Percentiles rank a stretch among this genome's conserved stretches.
phyloP scores from a whole-genome alignment of 2,888 invertebrate species.

The Punctoribates punctum region DNA sequence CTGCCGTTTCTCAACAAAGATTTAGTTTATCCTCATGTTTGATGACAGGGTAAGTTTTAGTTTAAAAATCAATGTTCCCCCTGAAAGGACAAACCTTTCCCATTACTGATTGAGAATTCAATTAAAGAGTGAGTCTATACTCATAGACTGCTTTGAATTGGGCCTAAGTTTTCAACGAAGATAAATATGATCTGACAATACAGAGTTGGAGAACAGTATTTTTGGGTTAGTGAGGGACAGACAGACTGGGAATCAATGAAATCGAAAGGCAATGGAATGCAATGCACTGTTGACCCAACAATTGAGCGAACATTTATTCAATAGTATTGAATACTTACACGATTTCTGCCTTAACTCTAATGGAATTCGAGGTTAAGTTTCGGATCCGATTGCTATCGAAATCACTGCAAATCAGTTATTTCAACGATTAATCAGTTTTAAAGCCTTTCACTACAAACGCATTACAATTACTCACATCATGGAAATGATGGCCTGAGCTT shows the following conservation, averaged over 20 bases:
- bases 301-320: background rate
- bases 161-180: background rate
- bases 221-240: background rate
- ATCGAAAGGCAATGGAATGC: background rate
- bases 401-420: constrained; percentile 44
- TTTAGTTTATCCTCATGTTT: too few relatives aligned
- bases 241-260: background rate
- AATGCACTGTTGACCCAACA: background rate
- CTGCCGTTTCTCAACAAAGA: too few relatives aligned
- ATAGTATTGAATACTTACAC: constrained; percentile 44
- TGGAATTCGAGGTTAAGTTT: constrained; percentile 45
- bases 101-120: background rate
- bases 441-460: background rate
- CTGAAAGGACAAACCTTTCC: too few relatives aligned
- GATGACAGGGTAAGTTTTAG: too few relatives aligned
- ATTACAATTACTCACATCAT: constrained; percentile 45
- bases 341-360: constrained; percentile 47
- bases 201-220: background rate
- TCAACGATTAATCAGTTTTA: background rate
- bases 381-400: constrained; percentile 47
- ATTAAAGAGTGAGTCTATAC: background rate
- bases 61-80: too few relatives aligned
- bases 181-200: background rate
- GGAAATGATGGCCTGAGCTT: constrained; percentile 44
- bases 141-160: background rate